Percentiles rank a stretch among this genome's conserved stretches.
Conservation (phyloP, 2,888 invertebrate genomes). For the Lycocerus yunnanus region DNA sequence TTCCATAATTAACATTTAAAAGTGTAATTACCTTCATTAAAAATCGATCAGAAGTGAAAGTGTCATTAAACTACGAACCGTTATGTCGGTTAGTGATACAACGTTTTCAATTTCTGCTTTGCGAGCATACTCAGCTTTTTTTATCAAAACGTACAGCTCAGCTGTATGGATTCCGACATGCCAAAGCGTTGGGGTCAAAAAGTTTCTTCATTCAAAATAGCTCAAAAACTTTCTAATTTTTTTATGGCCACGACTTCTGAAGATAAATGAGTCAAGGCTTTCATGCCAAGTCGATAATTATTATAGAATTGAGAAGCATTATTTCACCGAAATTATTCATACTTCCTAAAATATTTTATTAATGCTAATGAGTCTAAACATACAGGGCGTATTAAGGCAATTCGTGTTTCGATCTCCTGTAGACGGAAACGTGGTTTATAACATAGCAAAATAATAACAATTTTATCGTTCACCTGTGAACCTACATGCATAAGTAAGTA, state of each 20-base stretch:
- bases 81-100: not conserved
- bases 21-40: not conserved
- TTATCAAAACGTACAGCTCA: not conserved
- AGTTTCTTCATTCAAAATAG: not conserved
- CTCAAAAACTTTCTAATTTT: not conserved
- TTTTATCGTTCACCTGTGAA: not conserved
- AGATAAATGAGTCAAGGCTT: not conserved
- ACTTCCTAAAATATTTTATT: not conserved
- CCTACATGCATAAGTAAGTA: not conserved
- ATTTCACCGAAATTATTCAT: not conserved
- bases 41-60: slow-evolving; percentile 2
- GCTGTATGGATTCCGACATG: not conserved
- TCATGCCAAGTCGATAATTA: not conserved
- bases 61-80: not conserved
- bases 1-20: not conserved
- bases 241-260: not conserved
- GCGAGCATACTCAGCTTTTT: not conserved
- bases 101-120: not conserved
- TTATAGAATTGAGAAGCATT: not conserved
- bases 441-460: not conserved
- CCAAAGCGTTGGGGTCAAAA: not conserved
- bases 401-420: not conserved
- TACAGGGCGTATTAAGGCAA: not conserved
- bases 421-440: not conserved
- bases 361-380: not conserved